These are phyloP conservation scores for Potorous gilbertii DNA, from an alignment of 2,797 vertebrate species.

Conservation along the genomic window DNA sequence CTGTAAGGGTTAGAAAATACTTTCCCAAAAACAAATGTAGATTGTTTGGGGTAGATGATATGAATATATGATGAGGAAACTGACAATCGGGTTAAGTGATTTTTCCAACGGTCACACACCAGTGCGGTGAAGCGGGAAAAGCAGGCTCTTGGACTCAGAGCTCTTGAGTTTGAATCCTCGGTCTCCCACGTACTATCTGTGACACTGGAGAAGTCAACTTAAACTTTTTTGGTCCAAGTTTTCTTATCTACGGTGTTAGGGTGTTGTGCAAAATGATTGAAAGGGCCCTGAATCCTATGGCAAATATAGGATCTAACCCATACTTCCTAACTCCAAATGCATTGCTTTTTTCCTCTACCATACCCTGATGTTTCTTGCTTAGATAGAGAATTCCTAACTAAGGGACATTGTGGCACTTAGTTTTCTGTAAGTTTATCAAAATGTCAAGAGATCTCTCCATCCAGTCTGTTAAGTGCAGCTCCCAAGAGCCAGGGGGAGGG, in stretches of 20 bases:
- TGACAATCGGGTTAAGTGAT: neutral
- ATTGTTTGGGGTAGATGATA: neutral
- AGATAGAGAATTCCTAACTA: neutral
- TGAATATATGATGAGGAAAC: neutral
- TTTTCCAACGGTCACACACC: neutral
- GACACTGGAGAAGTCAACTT: neutral
- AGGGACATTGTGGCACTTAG: slow-evolving; percentile 5
- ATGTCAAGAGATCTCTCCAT: neutral
- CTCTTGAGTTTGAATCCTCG: neutral
- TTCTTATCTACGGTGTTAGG: neutral
- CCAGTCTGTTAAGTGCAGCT: neutral
- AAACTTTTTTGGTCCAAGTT: neutral
- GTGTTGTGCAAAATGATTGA: neutral
- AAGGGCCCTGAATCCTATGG: neutral
- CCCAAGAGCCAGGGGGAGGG: neutral
- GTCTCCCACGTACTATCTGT: neutral
- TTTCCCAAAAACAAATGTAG: neutral
- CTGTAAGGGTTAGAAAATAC: neutral
- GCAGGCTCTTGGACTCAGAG: neutral
- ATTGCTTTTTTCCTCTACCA: neutral
- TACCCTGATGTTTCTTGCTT: neutral
- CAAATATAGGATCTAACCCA: neutral
- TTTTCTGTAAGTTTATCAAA: slow-evolving; percentile 41
- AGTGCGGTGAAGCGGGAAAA: neutral
- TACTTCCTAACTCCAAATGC: neutral